Evolutionary conservation across 2,888 invertebrate genomes (phyloP).

Genomic region (Protophormia terraenovae): DNA sequence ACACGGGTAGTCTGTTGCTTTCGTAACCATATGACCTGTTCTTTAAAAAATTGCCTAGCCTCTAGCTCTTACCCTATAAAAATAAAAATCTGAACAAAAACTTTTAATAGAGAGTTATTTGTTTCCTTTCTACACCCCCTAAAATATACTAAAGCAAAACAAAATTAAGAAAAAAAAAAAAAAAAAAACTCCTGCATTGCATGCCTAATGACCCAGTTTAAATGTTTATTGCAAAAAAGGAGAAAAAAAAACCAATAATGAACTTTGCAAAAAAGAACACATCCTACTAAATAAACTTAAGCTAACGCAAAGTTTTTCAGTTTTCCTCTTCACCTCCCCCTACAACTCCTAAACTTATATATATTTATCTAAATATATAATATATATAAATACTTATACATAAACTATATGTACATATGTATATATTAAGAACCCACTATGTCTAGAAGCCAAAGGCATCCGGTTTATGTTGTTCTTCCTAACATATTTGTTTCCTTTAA

Average conservation of each 20-base stretch:
- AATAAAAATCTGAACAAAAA: background rate
- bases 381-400: background rate
- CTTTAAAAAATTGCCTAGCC: too few species aligned
- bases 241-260: slow-evolving; percentile 28
- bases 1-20: too few species aligned
- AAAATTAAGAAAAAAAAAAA: background rate
- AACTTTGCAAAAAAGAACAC: slow-evolving; percentile 18
- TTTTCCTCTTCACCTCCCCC: background rate
- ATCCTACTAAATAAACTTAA: slow-evolving; percentile 61
- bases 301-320: slow-evolving; percentile 45
- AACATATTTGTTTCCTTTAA: slow-evolving; percentile 31
- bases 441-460: slow-evolving; percentile 57
- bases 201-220: slow-evolving; percentile 62
- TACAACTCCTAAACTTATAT: background rate
- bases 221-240: slow-evolving; percentile 16
- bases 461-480: slow-evolving; percentile 10
- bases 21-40: too few species aligned
- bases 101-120: background rate
- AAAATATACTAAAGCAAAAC: background rate
- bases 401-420: slow-evolving; percentile 2
- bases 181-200: background rate
- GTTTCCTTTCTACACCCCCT: background rate
- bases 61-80: background rate
- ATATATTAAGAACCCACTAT: slow-evolving; percentile 58
- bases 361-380: background rate